Conservation (phyloP, 1,140 invertebrate species). For the Odontomachus brunneus region DNA sequence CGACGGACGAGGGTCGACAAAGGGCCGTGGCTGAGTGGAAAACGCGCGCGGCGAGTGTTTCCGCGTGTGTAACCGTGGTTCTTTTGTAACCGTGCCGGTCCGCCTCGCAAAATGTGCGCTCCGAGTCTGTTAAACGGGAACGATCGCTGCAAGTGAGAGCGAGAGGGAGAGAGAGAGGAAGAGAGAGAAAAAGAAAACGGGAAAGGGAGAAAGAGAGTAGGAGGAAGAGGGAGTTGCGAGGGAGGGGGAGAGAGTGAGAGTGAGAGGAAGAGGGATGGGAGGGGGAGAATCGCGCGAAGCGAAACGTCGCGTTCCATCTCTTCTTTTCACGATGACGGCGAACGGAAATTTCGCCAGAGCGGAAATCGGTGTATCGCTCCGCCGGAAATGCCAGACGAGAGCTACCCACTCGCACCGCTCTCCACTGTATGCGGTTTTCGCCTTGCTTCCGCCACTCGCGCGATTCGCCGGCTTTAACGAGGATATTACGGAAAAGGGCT, state of each 20-base stretch:
- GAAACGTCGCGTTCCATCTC: not conserved
- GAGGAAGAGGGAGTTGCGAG: constrained; percentile 9
- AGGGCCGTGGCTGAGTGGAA: constrained; percentile 38
- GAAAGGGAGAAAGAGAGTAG: too few species aligned
- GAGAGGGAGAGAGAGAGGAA: too few species aligned
- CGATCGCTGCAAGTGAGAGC: too few species aligned
- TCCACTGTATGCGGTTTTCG: not conserved
- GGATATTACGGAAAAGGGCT: too few species aligned
- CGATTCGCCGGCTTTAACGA: too few species aligned
- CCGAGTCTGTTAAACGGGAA: constrained; percentile 21
- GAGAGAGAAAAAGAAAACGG: too few species aligned
- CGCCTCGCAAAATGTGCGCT: constrained; percentile 47
- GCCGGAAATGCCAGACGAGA: not conserved
- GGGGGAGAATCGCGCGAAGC: not conserved
- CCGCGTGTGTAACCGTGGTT: constrained; percentile 23
- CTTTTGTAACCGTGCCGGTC: constrained; percentile 34
- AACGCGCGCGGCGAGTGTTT: constrained; percentile 19
- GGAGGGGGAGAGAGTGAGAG: too few species aligned
- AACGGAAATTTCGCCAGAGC: constrained; percentile 40
- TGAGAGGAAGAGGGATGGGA: not conserved
- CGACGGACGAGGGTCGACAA: constrained; percentile 35
- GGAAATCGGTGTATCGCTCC: constrained; percentile 21
- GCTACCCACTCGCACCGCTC: not conserved
- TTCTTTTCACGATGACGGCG: constrained; percentile 1
- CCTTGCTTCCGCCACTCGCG: not conserved